Base-by-base conservation (phyloP, 2,113 vertebrate species). In the Zingel zingel region DNA sequence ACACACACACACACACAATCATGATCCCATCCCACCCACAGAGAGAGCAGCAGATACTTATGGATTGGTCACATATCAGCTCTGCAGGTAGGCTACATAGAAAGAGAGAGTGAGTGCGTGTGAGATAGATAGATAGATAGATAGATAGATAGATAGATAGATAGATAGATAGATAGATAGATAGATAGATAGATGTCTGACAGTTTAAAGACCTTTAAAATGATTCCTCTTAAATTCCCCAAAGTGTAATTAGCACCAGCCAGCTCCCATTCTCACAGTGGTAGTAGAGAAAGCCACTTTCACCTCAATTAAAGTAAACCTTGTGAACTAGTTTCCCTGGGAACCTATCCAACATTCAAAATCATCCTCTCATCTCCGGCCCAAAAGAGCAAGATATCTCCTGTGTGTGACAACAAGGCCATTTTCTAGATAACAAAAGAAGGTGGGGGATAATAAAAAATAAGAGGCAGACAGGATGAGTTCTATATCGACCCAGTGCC, bases 321-420 rank as follows among this genome's bases (percentile, higher is more conserved):
- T 19, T 7, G 16, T 85, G 58, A 86, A 77, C 70, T 16, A n/a
- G 56, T 75, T 87, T 83, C 82, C 75, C 70, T 75, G 54, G 81
- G 89, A 83, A 88, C 79, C 62, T 39, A 56, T 69, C 75, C 45
- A 74, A 23, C 59, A 73, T 69, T 27, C 7, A 43, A 45, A 33
- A 75, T 59, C 51, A 47, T 48, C 43, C 80, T 21, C 56, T 16
- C 53, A 61, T 30, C 57, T 30, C n/a, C 68, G 9, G 9, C 58
- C 33, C 13, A 33, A 66, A 63, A 67, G 33, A 58, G 58, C 36
- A 43, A 79, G 61, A 50, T 62, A 54, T 84, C 79, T 84, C 73
- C 23, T 16, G 83, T 56, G 66, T 11, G 33, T 6, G 1, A 65
- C 71, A 67, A 62, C 68, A 14, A 77, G 75, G 79, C 58, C 0